These are phyloP conservation scores for Drosophila micromelanica DNA, from an alignment of 1,140 invertebrate species.

Conservation along the genomic window DNA sequence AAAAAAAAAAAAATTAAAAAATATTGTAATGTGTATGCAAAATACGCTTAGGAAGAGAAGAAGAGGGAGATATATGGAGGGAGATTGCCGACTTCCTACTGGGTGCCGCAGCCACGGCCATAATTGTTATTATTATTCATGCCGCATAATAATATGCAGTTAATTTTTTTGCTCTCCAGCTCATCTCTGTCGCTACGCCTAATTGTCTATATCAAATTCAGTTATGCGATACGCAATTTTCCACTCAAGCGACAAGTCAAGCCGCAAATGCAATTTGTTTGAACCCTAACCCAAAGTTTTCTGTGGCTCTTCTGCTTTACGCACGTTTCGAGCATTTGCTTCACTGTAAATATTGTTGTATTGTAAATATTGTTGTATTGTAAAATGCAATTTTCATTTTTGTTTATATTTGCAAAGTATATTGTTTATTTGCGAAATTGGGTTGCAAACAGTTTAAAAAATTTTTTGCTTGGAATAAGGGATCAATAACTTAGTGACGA, in stretches of 20 bases:
- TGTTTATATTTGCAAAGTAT: conserved; percentile 25
- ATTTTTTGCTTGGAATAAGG: conserved; percentile 2
- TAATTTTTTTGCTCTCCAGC: conserved; percentile 15
- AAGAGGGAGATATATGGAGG: background rate
- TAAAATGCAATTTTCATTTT: conserved; percentile 25
- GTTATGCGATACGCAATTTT: conserved; percentile 57
- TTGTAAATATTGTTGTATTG: conserved; percentile 29
- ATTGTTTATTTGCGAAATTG: too few species aligned
- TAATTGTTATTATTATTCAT: conserved; percentile 42
- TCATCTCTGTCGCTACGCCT: background rate
- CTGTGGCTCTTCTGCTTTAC: conserved; percentile 21
- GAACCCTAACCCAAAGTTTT: conserved; percentile 62
- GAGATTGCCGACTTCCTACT: conserved; percentile 24
- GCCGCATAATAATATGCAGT: conserved; percentile 29
- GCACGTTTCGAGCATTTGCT: conserved; percentile 65
- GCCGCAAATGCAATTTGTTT: conserved; percentile 72
- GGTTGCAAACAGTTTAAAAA: too few species aligned
- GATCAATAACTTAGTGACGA: too few species aligned
- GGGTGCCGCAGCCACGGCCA: background rate
- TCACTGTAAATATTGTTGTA: conserved; percentile 36
- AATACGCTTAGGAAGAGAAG: conserved; percentile 27
- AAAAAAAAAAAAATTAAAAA: conserved; percentile 34
- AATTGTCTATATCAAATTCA: conserved; percentile 52
- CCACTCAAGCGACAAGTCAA: conserved; percentile 74
- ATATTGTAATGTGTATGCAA: conserved; percentile 48